These are phyloP conservation scores for Prionailurus viverrinus DNA, from an alignment of 2,113 vertebrate species.

Conservation along the genomic window DNA sequence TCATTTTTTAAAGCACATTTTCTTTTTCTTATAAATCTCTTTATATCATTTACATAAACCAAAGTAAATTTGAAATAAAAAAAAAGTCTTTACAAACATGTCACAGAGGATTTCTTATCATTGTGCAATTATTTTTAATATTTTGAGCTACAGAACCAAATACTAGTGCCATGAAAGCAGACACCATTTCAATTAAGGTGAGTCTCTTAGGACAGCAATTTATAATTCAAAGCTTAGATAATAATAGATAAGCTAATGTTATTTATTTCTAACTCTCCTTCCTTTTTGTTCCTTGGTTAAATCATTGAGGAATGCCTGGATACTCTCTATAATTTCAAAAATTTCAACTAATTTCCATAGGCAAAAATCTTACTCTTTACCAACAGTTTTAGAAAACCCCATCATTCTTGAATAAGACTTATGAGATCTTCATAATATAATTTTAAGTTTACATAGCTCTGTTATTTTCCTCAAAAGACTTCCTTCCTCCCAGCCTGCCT, in stretches of 20 bases:
- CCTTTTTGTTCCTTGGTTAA: neutral
- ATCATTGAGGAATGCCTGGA: neutral
- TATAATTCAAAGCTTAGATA: neutral
- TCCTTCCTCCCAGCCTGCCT: neutral
- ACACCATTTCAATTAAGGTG: neutral
- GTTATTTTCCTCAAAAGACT: neutral
- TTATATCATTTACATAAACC: neutral
- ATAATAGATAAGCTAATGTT: neutral
- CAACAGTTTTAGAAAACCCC: neutral
- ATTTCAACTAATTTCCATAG: neutral
- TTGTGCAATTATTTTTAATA: neutral
- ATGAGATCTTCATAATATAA: neutral
- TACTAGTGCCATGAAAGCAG: neutral
- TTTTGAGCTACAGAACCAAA: neutral
- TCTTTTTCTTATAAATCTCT: neutral
- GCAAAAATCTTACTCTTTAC: neutral
- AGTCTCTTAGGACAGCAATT: neutral
- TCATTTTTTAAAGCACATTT: neutral
- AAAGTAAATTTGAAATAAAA: conserved; percentile 11
- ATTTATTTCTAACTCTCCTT: neutral
- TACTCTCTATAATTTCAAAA: neutral
- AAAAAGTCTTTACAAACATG: neutral
- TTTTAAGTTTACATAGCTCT: neutral
- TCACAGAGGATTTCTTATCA: neutral
- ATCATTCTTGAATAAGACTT: neutral